Base-by-base conservation (phyloP, 2,888 invertebrate species). In the Lycaena phlaeas region DNA sequence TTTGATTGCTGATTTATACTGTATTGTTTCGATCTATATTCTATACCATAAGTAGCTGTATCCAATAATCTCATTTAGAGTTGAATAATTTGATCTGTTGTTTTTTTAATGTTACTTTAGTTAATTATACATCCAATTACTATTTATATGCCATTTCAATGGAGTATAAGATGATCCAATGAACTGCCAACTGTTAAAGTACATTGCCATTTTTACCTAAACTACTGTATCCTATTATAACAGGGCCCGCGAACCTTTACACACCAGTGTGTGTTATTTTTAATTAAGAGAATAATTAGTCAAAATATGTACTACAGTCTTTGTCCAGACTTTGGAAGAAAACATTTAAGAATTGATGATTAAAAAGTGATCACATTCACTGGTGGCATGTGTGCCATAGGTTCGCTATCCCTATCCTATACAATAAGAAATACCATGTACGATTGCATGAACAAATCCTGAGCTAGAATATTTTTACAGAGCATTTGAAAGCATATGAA, bases 101-200 rank as follows among this genome's bases (percentile, higher is more conserved):
- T 31, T 31, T 22, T 22, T 29, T 31, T 31, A 17, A 31, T 31
- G 10, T 31, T 31, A 10, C 15, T 31, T 17, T 31, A 31, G 31
- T 31, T 17, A 7, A 31, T 12, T 27, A 6, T 18, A 11, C 7
- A 22, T n/a, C n/a, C n/a, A n/a, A n/a, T n/a, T n/a, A 22, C 9
- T 22, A 22, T 22, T 22, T 17, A 31, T 31, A 10, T 18, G 18
- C 18, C 11, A 17, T 10, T 31, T 17, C 18, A 31, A 10, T 11
- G 18, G 12, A 17, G n/a, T 15, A 7, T 31, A 11, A n/a, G n/a
- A n/a, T 4, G 6, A 22, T 31, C 31, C 18, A 31, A 11, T 10
- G 6, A 17, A 31, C 31, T 31, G 31, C 31, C 31, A 7, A 31
- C 7, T 18, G 18, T 31, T 31, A 11, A 31, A 17, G 11, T 17